Base-by-base conservation (phyloP, 2,113 vertebrate genomes). In the Neodon shergylaensis region DNA sequence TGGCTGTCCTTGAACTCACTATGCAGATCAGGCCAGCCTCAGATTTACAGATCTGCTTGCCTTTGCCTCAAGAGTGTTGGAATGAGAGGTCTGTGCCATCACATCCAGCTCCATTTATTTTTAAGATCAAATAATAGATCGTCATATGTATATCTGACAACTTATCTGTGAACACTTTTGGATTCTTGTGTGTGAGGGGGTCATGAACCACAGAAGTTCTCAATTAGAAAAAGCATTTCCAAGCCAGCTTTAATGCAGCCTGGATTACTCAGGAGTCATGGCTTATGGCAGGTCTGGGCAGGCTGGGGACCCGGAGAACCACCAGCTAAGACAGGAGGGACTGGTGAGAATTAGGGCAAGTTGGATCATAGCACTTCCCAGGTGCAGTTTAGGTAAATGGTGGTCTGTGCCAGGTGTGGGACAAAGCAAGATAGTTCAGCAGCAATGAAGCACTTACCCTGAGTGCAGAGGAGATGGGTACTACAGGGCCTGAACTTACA, bases 231-330 rank as follows among this genome's bases (percentile, higher is more conserved):
- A 95, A 88, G 76, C 14, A 66, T 78, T 78, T 92, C 79, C 42
- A 94, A 94, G 77, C 28, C 36, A 77, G 68, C 74, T 94, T 95
- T 52, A 39, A 63, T 49, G 49, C 49, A 82, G 73, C 26, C 14
- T 26, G 42, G 82, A 68, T 76, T 81, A n/a, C 76, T 76, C n/a
- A 39, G 74, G 68, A 81, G 72, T 84, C 33, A 22, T 5, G 58
- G 91, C 33, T 94, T 65, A 39, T 0, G 42, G 90, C 97, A 94
- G 94, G 96, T 91, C 94, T 90, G 39, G 89, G 74, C 94, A 97
- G 91, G 94, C 39, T 44, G 70, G 76, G 63, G 52, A 28, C 76
- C 7, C 17, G 33, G 36, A 49, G 31, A 90, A 73, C 33, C 24
- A 44, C 63, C 42, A 79, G 89, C 17, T 81, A 74, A 66, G 82